Conservation (phyloP, 92 coral and sea anemone species). For the Epizoanthus stellaris region DNA sequence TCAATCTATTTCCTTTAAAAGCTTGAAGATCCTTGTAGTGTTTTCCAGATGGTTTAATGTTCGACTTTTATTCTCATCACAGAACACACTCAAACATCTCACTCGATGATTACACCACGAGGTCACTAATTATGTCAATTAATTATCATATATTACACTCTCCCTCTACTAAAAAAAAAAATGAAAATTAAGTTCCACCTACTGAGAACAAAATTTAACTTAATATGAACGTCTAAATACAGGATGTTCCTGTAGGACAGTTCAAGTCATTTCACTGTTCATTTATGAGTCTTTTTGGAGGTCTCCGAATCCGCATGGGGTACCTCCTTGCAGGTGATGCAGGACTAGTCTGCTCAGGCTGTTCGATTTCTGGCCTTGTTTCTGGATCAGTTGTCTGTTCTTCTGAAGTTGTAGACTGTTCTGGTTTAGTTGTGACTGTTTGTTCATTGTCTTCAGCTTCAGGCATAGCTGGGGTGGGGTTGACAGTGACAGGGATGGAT, state of each 20-base stretch:
- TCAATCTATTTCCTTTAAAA: too few relatives aligned
- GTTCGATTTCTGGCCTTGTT: slow-evolving; percentile 28
- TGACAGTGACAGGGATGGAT: not conserved
- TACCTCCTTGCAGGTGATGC: slow-evolving; percentile 27
- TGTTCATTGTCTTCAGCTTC: slow-evolving; percentile 23
- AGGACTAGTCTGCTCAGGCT: slow-evolving; percentile 16
- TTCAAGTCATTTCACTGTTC: slow-evolving; percentile 17
- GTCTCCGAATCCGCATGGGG: slow-evolving; percentile 13
- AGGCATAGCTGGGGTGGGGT: slow-evolving; percentile 33
- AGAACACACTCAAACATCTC: not conserved
- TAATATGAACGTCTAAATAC: slow-evolving; percentile 21
- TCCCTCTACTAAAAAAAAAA: not conserved
- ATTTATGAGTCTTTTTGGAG: slow-evolving; percentile 11
- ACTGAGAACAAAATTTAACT: slow-evolving; percentile 3
- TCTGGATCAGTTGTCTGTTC: slow-evolving; percentile 27
- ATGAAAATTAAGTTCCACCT: not conserved
- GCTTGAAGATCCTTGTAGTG: too few relatives aligned
- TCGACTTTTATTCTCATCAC: not conserved
- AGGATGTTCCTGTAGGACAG: not conserved
- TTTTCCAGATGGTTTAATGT: not conserved
- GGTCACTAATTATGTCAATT: not conserved
- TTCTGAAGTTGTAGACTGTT: slow-evolving; percentile 16
- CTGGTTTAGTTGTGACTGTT: slow-evolving; percentile 18
- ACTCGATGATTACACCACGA: slow-evolving; percentile 9
- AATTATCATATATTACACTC: not conserved